Evolutionary conservation across 2,797 vertebrate genomes (phyloP), one percentile per base, ranked within the genome.

Genomic region (Sebastiscus albofasciatus): DNA sequence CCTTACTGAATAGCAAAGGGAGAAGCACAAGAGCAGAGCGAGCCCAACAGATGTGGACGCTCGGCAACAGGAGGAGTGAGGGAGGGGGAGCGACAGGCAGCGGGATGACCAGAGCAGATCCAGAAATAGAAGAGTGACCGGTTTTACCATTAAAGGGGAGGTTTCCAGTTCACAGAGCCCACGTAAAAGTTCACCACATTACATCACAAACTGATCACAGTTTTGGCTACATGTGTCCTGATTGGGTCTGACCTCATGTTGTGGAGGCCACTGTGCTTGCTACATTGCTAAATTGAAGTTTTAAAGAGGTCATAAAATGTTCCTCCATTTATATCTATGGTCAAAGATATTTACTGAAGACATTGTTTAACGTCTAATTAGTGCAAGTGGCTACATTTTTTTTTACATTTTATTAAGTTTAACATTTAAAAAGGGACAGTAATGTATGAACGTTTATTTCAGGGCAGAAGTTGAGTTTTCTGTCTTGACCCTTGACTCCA

Each of bases 91-190:
- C 0, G 31, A 5, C 42, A 64, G 72, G 46, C 27, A 16, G 34
- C 52, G 29, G 11, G 59, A 68, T 71, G 69, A 60, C 29, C 55
- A 24, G 33, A 33, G 46, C 58, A 2, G 7, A 49, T 75, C 81
- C 75, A 80, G 8, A 89, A 84, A 89, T 90, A 91, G 87, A 82
- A 24, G 31, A 75, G 18, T 81, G 82, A 85, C 69, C 6, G 6
- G 58, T 82, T 89, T 36, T 26, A 24, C 84, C 84, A 87, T 72
- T 66, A 81, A 75, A 73, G 80, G 77, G 59, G 34, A 82, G 27
- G 10, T 80, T 71, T 79, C 52, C 33, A 55, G 8, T 67, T 80
- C 85, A 61, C 29, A 33, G 39, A 67, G 29, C 12, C 18, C 20
- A 58, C 3, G 55, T 31, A 18, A 58, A 22, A 20, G 11, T 22